Conservation (phyloP, 2,888 invertebrate genomes). For the Himalopsyche anomala region DNA sequence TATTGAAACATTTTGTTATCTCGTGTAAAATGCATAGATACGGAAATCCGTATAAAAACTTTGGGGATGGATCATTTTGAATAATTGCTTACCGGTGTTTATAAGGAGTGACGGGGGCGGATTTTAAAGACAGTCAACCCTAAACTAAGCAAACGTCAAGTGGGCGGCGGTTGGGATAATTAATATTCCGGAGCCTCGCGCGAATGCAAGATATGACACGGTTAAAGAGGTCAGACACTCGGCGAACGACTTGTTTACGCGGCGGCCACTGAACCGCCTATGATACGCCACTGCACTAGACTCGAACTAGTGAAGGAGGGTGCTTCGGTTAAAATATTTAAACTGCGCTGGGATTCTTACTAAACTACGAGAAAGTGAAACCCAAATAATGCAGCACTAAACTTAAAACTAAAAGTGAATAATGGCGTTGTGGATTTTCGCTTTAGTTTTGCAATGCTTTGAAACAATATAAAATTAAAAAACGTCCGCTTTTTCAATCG, state of each 20-base stretch:
- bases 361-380: not conserved
- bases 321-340: not conserved
- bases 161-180: not conserved
- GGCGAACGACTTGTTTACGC: conserved; percentile 26
- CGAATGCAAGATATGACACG: conserved; percentile 27
- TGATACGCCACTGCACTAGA: conserved; percentile 1
- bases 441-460: no score
- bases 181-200: not conserved
- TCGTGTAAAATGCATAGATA: no score
- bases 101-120: not conserved
- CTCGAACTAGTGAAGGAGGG: not conserved
- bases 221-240: conserved; percentile 16
- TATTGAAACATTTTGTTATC: no score
- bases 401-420: no score
- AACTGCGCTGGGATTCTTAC: not conserved
- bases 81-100: not conserved
- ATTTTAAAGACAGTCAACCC: not conserved
- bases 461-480: no score
- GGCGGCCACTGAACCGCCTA: not conserved
- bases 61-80: not conserved
- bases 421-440: no score
- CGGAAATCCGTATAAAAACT: not conserved
- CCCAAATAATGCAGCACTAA: no score
- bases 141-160: not conserved
- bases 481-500: no score